phyloP scores from a whole-genome alignment of 2,888 invertebrate genomes.

The Trachelus iudaicus region DNA sequence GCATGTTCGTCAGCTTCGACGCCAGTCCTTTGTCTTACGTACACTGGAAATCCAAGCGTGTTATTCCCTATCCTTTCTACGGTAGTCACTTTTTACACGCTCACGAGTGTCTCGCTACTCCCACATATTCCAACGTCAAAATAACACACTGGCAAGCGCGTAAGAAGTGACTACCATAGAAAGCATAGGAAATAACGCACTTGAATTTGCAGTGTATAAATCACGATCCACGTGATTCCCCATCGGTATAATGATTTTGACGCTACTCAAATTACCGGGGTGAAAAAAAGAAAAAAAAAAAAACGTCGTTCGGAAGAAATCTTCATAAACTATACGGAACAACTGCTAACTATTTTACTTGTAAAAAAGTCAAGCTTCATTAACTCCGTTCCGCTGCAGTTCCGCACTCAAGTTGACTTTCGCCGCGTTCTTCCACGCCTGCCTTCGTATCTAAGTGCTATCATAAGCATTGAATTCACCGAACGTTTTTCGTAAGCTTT shows the following conservation, averaged over 20 bases:
- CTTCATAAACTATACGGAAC: not conserved
- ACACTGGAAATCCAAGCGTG: too few relatives aligned
- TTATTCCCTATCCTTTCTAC: too few relatives aligned
- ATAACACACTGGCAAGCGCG: too few relatives aligned
- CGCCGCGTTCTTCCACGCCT: not conserved
- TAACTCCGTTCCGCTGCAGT: not conserved
- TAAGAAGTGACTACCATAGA: too few relatives aligned
- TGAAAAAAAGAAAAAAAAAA: too few relatives aligned
- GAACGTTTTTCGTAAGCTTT: not conserved
- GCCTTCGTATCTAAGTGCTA: not conserved
- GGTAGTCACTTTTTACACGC: too few relatives aligned
- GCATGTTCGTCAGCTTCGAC: not conserved
- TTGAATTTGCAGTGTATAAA: not conserved
- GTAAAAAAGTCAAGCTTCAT: not conserved
- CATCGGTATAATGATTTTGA: not conserved
- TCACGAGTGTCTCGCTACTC: too few relatives aligned
- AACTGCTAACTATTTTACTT: not conserved
- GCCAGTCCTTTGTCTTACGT: not conserved
- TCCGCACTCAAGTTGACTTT: not conserved
- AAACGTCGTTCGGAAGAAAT: not conserved
- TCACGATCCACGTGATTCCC: not conserved
- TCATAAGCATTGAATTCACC: not conserved
- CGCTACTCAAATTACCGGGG: not conserved
- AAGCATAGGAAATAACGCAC: too few relatives aligned
- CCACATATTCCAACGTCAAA: too few relatives aligned